Evolutionary conservation across 2,797 vertebrate genomes (phyloP), one percentile per base, ranked within the genome.

Genomic region (Limnodromus scolopaceus): DNA sequence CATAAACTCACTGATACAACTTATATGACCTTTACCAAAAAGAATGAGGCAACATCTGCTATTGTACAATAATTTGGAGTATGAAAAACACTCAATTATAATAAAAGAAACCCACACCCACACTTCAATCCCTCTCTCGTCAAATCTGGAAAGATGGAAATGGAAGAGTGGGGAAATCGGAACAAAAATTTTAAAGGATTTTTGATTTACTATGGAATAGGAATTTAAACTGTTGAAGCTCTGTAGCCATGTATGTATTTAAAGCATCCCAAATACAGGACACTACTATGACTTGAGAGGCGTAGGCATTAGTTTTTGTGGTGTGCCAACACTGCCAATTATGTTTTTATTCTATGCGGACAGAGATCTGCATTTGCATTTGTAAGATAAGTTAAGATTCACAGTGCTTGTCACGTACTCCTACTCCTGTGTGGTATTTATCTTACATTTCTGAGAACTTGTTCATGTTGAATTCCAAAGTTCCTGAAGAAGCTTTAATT

Each of bases 21-120:
- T 91, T 92, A 97, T 91, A 83, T 96, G 93, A 97, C 93, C 89
- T 96, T 89, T 91, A 91, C 27, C 2, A 2, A 96, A 96, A 93
- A 93, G 93, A 96, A 96, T 92, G 94, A 96, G 82, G 93, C 74
- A 89, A 90, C 95, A 96, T 93, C 92, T 96, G 96, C 78, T 94
- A 77, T 92, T 92, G 64, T 89, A 92, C 65, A 89, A 43, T 83
- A 85, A 93, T 84, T 1, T 74, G 48, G 48, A 94, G 68, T 57
- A 80, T 54, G 55, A 92, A 55, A 87, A 92, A 89, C 41, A 84
- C 68, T 46, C 63, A 79, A 82, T 57, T 90, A 63, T 76, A 76
- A 49, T n/a, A 79, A 90, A 92, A 89, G 70, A 91, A 89, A 82
- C 15, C 66, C 70, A 79, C 88, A 91, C 80, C 93, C 88, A 92